Evolutionary conservation across 2,888 invertebrate species (phyloP).

Genomic region (Theodoxus fluviatilis): DNA sequence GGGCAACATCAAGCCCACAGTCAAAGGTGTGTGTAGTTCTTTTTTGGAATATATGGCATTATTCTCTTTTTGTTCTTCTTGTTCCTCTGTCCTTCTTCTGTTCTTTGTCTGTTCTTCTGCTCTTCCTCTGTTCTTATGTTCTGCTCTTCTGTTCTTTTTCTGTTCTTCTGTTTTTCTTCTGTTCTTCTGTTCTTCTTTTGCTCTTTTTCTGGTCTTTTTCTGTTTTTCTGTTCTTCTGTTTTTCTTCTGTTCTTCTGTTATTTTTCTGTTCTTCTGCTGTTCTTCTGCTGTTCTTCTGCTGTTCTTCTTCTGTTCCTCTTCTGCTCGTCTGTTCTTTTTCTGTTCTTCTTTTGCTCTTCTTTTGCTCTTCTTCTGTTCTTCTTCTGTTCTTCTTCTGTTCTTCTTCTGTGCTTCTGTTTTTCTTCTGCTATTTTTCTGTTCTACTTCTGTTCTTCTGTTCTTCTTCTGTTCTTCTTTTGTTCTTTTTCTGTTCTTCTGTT

Average conservation of each 20-base stretch:
- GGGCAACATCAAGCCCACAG: conserved; percentile 41
- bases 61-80: conserved; percentile 15
- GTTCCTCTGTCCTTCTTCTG: neutral
- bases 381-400: neutral
- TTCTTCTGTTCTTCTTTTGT: neutral
- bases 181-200: neutral
- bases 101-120: too few relatives aligned
- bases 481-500: neutral
- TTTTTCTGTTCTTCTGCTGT: too few relatives aligned
- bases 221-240: too few relatives aligned
- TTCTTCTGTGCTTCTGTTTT: neutral
- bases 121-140: too few relatives aligned
- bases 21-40: conserved; percentile 33
- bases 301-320: neutral
- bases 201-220: neutral
- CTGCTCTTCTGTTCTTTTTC: neutral
- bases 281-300: neutral
- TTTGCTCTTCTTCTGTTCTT: too few relatives aligned
- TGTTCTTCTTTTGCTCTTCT: neutral
- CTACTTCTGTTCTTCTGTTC: too few relatives aligned
- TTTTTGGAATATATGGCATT: too few relatives aligned
- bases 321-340: neutral
- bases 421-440: neutral
- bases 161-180: neutral
- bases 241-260: too few relatives aligned